Evolutionary conservation across 2,888 invertebrate genomes (phyloP).

Genomic region (Agriopis marginaria): DNA sequence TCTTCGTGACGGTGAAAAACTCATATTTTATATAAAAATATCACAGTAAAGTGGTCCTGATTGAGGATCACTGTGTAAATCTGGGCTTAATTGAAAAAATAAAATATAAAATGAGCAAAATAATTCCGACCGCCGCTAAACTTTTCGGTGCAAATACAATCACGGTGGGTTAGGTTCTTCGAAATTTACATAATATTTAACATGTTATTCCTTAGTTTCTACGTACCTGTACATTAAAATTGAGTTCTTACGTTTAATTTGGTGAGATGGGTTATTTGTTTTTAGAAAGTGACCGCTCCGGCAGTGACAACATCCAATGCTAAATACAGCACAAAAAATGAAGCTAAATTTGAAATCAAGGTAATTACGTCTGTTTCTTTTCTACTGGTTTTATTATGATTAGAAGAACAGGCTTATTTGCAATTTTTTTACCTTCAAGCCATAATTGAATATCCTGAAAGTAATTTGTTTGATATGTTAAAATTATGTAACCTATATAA

Average conservation of each 20-base stretch:
- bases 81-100: conserved; percentile 73
- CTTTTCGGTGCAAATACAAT: conserved; percentile 67
- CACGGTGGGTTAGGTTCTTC: conserved; percentile 60
- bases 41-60: conserved; percentile 55
- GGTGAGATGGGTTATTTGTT: conserved; percentile 41
- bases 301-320: conserved; percentile 71
- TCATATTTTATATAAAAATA: conserved; percentile 2
- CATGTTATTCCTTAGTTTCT: conserved; percentile 11
- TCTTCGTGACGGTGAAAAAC: not conserved
- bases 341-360: conserved; percentile 88
- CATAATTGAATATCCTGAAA: conserved; percentile 1
- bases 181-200: conserved; percentile 11
- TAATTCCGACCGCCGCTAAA: conserved; percentile 73
- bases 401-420: not conserved
- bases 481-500: conserved; percentile 78
- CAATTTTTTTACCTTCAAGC: not conserved
- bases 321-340: conserved; percentile 86
- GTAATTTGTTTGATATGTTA: conserved; percentile 34
- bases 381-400: not conserved
- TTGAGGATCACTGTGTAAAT: conserved; percentile 64
- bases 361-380: conserved; percentile 53
- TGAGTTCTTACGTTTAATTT: conserved; percentile 7
- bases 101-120: conserved; percentile 74
- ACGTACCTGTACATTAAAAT: not conserved
- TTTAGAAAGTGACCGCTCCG: conserved; percentile 75